phyloP scores from a whole-genome alignment of 1,140 invertebrate genomes.

The Batillaria attramentaria region DNA sequence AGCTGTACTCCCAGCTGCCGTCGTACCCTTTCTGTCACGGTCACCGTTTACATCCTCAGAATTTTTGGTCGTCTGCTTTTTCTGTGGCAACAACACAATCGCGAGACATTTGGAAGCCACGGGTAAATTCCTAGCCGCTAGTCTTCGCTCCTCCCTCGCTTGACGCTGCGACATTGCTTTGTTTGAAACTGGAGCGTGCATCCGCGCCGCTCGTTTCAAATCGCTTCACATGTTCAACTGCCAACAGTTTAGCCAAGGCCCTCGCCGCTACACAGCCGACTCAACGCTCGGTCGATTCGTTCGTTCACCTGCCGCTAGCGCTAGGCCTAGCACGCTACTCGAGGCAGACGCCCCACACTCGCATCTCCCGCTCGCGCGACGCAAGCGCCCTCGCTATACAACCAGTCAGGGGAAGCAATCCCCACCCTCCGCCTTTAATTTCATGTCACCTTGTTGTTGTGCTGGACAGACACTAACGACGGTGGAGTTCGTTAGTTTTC shows the following conservation, averaged over 20 bases:
- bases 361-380: slow-evolving; percentile 23
- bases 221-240: slow-evolving; percentile 32
- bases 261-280: slow-evolving; percentile 22
- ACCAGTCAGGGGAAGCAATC: too few species aligned
- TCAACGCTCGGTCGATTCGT: slow-evolving; percentile 25
- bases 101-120: slow-evolving; percentile 57
- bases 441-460: too few species aligned
- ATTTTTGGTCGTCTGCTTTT: slow-evolving; percentile 5
- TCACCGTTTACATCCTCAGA: background rate
- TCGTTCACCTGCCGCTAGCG: slow-evolving; percentile 8
- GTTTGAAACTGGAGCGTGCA: slow-evolving; percentile 20
- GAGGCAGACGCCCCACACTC: slow-evolving; percentile 9
- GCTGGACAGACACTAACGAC: too few species aligned
- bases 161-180: slow-evolving; percentile 34
- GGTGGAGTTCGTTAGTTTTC: too few species aligned
- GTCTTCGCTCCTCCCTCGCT: slow-evolving; percentile 18
- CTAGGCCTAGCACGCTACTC: background rate
- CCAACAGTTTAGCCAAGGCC: slow-evolving; percentile 19
- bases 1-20: slow-evolving; percentile 8
- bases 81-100: slow-evolving; percentile 49
- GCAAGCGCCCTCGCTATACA: slow-evolving; percentile 1
- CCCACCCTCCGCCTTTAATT: too few species aligned
- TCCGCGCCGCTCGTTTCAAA: slow-evolving; percentile 31
- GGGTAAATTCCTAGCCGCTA: slow-evolving; percentile 29
- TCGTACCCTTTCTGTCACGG: background rate